Conservation (phyloP, 2,888 invertebrate genomes). For the Monopis laevigella region DNA sequence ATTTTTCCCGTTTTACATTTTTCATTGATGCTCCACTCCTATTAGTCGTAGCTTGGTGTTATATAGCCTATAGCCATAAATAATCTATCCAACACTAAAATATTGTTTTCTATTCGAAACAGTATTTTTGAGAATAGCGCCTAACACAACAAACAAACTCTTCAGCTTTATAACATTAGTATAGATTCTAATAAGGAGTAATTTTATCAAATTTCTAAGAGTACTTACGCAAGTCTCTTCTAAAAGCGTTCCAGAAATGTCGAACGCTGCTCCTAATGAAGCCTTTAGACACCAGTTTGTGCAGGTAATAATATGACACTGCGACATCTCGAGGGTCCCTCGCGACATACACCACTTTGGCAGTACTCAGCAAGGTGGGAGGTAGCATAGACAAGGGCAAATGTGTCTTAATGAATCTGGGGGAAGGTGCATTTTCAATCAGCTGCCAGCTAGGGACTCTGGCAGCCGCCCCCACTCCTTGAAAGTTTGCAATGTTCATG, state of each 20-base stretch:
- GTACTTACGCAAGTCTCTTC: slow-evolving; percentile 64
- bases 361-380: slow-evolving; percentile 45
- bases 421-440: slow-evolving; percentile 47
- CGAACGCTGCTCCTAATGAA: slow-evolving; percentile 62
- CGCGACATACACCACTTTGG: slow-evolving; percentile 72
- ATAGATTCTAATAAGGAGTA: too few relatives aligned
- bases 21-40: too few relatives aligned
- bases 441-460: slow-evolving; percentile 39
- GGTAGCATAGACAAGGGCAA: slow-evolving; percentile 71
- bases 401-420: slow-evolving; percentile 72
- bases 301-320: slow-evolving; percentile 76
- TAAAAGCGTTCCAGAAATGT: slow-evolving; percentile 69
- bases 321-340: slow-evolving; percentile 78
- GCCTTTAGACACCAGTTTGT: slow-evolving; percentile 60
- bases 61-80: too few relatives aligned
- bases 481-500: slow-evolving; percentile 47
- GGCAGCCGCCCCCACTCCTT: slow-evolving; percentile 44
- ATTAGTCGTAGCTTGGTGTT: too few relatives aligned
- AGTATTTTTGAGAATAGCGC: too few relatives aligned
- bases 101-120: too few relatives aligned
- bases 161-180: too few relatives aligned
- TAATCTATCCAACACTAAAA: too few relatives aligned
- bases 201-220: too few relatives aligned
- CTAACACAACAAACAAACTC: too few relatives aligned
- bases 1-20: too few relatives aligned